Percentiles rank a stretch among this genome's conserved stretches.
These are phyloP conservation scores for Elephas maximus DNA, from an alignment of 2,113 vertebrate genomes.

Conservation along the genomic window DNA sequence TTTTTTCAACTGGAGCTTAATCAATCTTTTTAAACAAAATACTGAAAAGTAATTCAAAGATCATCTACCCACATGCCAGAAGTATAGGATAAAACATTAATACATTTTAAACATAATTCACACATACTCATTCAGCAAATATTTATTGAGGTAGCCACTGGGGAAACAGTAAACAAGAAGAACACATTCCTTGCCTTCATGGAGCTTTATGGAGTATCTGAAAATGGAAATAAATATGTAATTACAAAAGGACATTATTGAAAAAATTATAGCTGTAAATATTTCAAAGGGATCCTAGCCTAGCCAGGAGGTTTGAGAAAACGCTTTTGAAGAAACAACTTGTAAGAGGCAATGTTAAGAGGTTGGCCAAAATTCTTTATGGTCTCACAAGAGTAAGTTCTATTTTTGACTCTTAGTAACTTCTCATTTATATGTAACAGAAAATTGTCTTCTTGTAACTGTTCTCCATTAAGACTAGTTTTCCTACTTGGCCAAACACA, in stretches of 20 bases:
- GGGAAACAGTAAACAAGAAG: neutral
- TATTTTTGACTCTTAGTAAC: neutral
- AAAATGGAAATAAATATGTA: neutral
- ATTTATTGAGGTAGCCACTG: neutral
- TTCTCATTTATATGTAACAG: constrained; percentile 2
- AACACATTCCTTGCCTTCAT: neutral
- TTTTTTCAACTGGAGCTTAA: neutral
- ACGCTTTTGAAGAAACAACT: neutral
- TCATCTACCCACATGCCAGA: neutral
- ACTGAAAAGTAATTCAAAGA: neutral
- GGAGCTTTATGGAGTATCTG: neutral
- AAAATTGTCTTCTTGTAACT: neutral
- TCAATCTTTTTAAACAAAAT: neutral
- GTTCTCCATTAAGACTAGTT: neutral
- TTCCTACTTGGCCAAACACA: neutral
- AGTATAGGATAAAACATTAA: neutral
- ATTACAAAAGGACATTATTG: neutral
- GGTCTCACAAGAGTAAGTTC: neutral
- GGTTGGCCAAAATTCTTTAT: neutral
- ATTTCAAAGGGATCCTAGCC: neutral
- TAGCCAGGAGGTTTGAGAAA: neutral
- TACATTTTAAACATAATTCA: neutral
- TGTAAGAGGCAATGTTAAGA: neutral
- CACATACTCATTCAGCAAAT: neutral
- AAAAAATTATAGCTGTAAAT: neutral